Base-by-base conservation (phyloP, 2,113 vertebrate genomes). In the Plestiodon gilberti region DNA sequence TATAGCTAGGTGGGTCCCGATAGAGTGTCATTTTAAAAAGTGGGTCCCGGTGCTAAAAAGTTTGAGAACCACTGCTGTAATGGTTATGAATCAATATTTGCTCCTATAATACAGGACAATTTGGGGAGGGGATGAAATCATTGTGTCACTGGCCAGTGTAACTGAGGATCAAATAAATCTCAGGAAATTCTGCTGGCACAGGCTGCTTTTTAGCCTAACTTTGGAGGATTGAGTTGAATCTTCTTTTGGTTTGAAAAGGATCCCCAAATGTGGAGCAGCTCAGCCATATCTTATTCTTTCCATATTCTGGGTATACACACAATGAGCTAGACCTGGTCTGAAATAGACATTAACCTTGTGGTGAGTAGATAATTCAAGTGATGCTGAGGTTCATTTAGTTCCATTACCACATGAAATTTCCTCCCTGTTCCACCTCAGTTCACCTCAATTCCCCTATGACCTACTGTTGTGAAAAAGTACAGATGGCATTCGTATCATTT, bases 181-280 rank as follows among this genome's bases (percentile, higher is more conserved):
- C 33, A 40, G 35, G 35, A 71, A 20, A 20, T 71, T 71, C 17
- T 22, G 33, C 70, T 38, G 35, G n/a, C 67, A 18, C 33, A 35
- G 35, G 67, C 2, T 28, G 18, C 70, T 17, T 35, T 38, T 71
- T 22, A 22, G 18, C 35, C 17, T n/a, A 33, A 70, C 33, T 70
- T 70, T 35, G 67, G 35, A 71, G n/a, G 14, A 71, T 6, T 38
- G 69, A 71, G 35, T 20, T 38, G 70, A 71, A 78, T 43, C 67
- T 75, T 90, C 90, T 89, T 43, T 65, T 86, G 38, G 33, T 80
- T 59, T 81, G 76, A 67, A 92, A 71, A 88, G 35, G 20, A 67
- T 38, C 10, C 70, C 64, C 52, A 55, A 84, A 83, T 59, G 77
- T 65, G 43, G 59, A 67, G 18, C 52, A 35, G 43, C 22, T 87